Conservation (phyloP, 2,888 invertebrate species). For the Melanophora roralis region DNA sequence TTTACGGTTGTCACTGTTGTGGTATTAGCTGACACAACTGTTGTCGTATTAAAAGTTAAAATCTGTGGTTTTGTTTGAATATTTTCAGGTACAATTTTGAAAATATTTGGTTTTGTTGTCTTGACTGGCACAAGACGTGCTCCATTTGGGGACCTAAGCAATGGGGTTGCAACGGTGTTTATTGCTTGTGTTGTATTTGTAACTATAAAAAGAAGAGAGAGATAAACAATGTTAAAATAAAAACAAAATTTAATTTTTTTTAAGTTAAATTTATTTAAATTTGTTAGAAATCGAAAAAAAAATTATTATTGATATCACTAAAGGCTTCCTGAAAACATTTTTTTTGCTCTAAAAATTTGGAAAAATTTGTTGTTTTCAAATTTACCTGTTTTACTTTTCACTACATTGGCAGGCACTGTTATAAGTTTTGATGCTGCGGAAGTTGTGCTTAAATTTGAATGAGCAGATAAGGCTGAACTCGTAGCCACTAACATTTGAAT, state of each 20-base stretch:
- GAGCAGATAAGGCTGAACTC: conserved; percentile 22
- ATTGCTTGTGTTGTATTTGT: conserved; percentile 44
- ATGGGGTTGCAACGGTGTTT: conserved; percentile 36
- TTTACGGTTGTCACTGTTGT: neutral
- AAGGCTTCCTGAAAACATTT: too few species aligned
- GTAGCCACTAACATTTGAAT: conserved; percentile 68
- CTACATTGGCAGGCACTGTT: conserved; percentile 15
- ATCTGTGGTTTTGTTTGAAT: conserved; percentile 56
- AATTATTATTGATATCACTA: too few species aligned
- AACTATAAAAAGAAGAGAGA: conserved; percentile 16
- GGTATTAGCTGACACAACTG: neutral
- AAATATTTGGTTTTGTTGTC: conserved; percentile 59
- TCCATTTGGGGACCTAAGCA: conserved; percentile 34
- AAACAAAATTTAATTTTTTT: neutral
- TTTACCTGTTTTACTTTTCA: conserved; percentile 44
- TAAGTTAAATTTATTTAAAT: too few species aligned
- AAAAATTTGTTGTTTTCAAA: neutral
- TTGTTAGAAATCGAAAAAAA: too few species aligned
- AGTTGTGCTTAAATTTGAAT: neutral
- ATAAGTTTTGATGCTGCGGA: conserved; percentile 36
- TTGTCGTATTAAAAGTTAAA: conserved; percentile 32
- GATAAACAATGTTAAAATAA: neutral
- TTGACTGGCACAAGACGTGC: conserved; percentile 16
- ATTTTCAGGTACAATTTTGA: conserved; percentile 58
- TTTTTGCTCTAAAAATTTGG: too few species aligned